phyloP scores from a whole-genome alignment of 2,888 invertebrate species.

The Tridacna crocea region DNA sequence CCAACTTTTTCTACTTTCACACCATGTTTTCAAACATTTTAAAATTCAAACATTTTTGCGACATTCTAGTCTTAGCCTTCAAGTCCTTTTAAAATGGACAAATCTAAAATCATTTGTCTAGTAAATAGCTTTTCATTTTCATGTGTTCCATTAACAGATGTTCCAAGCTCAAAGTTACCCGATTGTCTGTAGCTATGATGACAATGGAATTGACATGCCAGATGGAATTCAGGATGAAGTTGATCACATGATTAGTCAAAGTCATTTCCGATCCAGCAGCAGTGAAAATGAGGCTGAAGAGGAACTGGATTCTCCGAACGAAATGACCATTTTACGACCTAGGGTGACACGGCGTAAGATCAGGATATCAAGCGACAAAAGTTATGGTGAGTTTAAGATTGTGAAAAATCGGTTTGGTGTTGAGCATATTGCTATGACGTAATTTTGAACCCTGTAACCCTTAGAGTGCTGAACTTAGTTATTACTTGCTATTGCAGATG shows the following conservation, averaged over 20 bases:
- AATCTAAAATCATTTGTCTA: too few species aligned
- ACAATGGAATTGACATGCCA: constrained; percentile 75
- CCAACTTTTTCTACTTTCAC: too few species aligned
- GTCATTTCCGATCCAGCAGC: constrained; percentile 78
- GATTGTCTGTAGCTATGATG: constrained; percentile 80
- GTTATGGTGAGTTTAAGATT: constrained; percentile 74
- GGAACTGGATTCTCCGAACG: constrained; percentile 81
- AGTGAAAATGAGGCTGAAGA: constrained; percentile 83
- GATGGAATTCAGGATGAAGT: constrained; percentile 82
- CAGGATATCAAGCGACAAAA: constrained; percentile 79
- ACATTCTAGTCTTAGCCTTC: too few species aligned
- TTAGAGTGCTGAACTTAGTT: too few species aligned
- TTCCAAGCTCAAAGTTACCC: constrained; percentile 80
- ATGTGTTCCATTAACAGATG: constrained; percentile 63
- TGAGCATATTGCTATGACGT: neutral
- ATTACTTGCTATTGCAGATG: too few species aligned
- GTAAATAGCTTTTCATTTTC: too few species aligned
- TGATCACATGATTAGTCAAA: constrained; percentile 76
- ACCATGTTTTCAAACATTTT: too few species aligned
- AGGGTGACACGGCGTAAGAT: constrained; percentile 68
- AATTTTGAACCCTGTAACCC: too few species aligned
- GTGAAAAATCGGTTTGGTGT: neutral
- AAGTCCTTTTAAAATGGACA: too few species aligned
- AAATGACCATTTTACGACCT: constrained; percentile 83
- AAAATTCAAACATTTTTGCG: too few species aligned